These are phyloP conservation scores for Thinocorus orbignyianus DNA, from an alignment of 2,113 vertebrate species.

Conservation along the genomic window DNA sequence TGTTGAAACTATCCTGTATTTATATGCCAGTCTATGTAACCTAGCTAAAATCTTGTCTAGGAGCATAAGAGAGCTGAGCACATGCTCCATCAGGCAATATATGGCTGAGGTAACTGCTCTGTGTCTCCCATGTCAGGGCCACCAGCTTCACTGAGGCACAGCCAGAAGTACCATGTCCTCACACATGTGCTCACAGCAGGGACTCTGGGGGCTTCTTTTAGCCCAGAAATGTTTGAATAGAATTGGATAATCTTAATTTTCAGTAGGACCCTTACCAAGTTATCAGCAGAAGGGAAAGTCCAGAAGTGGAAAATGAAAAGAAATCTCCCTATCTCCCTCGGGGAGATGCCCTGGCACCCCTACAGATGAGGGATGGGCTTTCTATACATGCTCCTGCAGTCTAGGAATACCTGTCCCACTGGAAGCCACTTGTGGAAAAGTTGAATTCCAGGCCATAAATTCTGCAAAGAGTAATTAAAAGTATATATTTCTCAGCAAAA, in stretches of 20 bases:
- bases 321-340: background rate
- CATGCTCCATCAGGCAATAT: accelerated
- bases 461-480: background rate
- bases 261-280: background rate
- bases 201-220: background rate
- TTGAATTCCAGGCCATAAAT: background rate
- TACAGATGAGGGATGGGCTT: background rate
- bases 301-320: background rate
- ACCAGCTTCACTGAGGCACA: accelerated
- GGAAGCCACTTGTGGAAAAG: background rate
- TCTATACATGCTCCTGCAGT: background rate
- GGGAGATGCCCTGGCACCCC: background rate
- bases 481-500: background rate
- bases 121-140: background rate
- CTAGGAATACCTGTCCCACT: background rate
- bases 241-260: background rate
- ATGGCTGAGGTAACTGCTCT: background rate
- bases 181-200: background rate
- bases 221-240: background rate
- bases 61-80: background rate
- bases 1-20: background rate
- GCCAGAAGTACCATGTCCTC: background rate
- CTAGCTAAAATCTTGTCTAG: background rate
- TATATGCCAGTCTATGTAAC: background rate
- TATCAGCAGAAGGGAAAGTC: background rate